These are phyloP conservation scores for Anneissia japonica DNA, from an alignment of 35 echinoderm and acorn worm genomes.

Conservation along the genomic window DNA sequence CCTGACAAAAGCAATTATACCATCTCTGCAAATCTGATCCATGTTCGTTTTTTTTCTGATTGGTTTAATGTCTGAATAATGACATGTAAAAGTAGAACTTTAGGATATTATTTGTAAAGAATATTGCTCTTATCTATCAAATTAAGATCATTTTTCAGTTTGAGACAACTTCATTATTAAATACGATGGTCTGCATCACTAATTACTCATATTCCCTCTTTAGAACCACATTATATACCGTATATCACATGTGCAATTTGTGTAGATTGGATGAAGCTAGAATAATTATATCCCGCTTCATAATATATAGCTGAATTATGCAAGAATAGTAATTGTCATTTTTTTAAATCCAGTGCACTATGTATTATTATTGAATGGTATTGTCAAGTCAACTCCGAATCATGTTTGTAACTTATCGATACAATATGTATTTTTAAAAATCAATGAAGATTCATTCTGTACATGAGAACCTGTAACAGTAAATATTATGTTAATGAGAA, in stretches of 20 bases:
- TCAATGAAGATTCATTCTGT: background rate
- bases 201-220: background rate
- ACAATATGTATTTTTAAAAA: background rate
- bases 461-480: no score
- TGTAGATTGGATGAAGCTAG: background rate
- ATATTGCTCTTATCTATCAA: background rate
- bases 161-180: background rate
- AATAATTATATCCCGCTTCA: no score
- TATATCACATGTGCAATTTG: background rate
- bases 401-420: background rate
- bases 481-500: background rate
- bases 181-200: background rate
- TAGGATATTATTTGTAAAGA: no score
- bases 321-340: background rate
- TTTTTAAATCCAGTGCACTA: background rate
- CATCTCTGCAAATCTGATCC: no score
- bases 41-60: no score
- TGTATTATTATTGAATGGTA: background rate
- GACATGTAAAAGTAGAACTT: no score
- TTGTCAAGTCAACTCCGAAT: background rate
- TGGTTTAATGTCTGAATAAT: no score
- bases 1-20: no score
- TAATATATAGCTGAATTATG: background rate
- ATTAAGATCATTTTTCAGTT: background rate
- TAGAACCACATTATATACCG: background rate